Base-by-base conservation (phyloP, 2,113 vertebrate genomes). In the Takifugu bimaculatus region DNA sequence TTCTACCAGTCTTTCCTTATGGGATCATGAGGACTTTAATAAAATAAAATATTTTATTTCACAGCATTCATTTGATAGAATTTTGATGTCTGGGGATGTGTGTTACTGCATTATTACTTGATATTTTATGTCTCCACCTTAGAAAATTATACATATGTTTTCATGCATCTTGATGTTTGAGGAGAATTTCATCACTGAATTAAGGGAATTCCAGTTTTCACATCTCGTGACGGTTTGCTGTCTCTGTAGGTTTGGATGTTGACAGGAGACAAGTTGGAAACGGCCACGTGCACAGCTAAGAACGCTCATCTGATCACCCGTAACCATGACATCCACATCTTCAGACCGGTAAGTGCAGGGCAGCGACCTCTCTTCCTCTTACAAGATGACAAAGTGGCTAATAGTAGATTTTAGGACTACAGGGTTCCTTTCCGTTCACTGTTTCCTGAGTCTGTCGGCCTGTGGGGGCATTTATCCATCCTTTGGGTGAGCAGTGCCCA, bases 251-350 rank as follows among this genome's bases (percentile, higher is more conserved):
- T 98, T 29, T 98, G 96, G 96, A 98, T 98, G 96, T 89, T 98
- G 77, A 98, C 96, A 0, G 96, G 96, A 65, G 96, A 98, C 88
- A 98, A 98, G 84, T 86, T 98, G 47, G 96, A 98, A 88, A 98
- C 96, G 0, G 96, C 96, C 53, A 98, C 96, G 0, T 98, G 96
- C 88, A 98, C 96, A 0, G 96, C 96, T 9, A 98, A 98, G 88
- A 98, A 98, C 0, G 96, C 96, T 0, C 96, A 98, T 75, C 90
- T 98, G 85, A 95, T 98, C 80, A 98, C 96, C 68, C 93, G 96
- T 63, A 96, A 89, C 70, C 96, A 98, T 58, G 96, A 99, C 87
- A 93, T 99, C 85, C 96, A 99, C 12, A 81, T 95, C 59, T 99
- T 99, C 73, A 92, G 95, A 85, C 83, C 94, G 50, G 96, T 98